Base-by-base conservation (phyloP, 2,797 vertebrate species). In the Antrozous pallidus region DNA sequence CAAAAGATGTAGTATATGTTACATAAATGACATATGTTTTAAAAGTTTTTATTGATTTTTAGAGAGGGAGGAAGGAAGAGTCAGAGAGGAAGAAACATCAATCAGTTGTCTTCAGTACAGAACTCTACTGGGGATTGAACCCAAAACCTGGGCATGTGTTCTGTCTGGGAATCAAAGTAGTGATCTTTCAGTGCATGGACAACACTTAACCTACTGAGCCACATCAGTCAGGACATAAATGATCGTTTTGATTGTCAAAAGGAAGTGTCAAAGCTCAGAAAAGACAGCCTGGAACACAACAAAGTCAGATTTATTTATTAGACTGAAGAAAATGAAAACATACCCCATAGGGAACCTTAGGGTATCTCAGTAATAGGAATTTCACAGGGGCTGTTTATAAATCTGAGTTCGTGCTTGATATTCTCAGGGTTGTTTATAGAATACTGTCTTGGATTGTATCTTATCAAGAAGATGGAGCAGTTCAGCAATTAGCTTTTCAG, bases 211-310 rank as follows among this genome's bases (percentile, higher is more conserved):
- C 54, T 26, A 58, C 54, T 58, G 54, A 58, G 54, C 54, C 10
- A 58, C 24, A 58, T 4, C 24, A 58, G 54, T 58, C 54, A 58
- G 54, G 54, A 24, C 24, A 58, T 58, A 12, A 58, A 58, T 26
- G 54, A 26, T 58, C 54, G 26, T 90, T 94, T 91, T 78, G 67
- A 65, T 78, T 20, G 12, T 71, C 67, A 92, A 81, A 92, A 89
- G 5, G 13, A 82, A 91, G 33, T 33, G n/a, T 49, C 63, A 79
- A 91, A 47, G 2, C 63, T n/a, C 33, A 47, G 49, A 6, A 93
- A 75, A 70, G 51, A 71, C 61, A 85, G 51, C 24, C 5, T 65
- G 31, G 67, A 86, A 70, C 4, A 79, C 2, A 63, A 67, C n/a
- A 61, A 81, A 61, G 14, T 75, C 58, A 70, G 2, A 33, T 88